Base-by-base conservation (phyloP, 2,113 vertebrate genomes). In the Dasyurus viverrinus region DNA sequence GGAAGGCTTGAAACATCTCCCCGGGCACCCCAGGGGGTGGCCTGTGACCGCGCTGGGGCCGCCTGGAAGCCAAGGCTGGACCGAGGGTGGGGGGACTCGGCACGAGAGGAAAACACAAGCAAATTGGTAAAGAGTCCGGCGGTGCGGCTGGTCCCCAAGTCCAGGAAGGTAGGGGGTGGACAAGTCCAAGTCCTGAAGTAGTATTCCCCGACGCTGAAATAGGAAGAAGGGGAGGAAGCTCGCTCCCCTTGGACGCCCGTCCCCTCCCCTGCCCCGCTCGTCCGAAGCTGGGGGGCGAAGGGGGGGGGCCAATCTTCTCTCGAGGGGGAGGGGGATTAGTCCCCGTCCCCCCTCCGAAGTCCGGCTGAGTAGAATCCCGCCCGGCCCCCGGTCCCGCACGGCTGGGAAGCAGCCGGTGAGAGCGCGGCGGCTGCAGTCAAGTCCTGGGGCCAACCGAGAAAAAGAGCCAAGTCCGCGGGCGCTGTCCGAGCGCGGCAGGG, bases 1-100 rank as follows among this genome's bases (percentile, higher is more conserved):
- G 99, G 95, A 99, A 99, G 95, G 99, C 99, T 98, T 99, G 99
- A 99, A 99, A 99, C 99, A 99, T 99, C 98, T 99, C 99, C 99
- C 99, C 99, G 98, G 99, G 98, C 98, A 98, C 98, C 90, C 60
- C 95, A 96, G 97, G 97, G 98, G 98, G 98, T 94, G 92, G 97
- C 98, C 98, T 98, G 96, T 98, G 98, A 98, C 99, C 98, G 97
- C 98, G 98, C 97, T 98, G 98, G 97, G 98, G 98, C 98, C 98
- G 97, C 98, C 98, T 98, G 98, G 98, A 97, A 98, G 98, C 97
- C 97, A 98, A 98, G 96, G 97, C 96, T 98, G 96, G 95, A 95
- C 96, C 97, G 92, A 96, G 96, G 95, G 96, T 94, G 96, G 89
- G 2, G 47, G 94, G 91, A 91, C 91, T 93, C 95, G 92, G 46